A percentile compares a stretch with the other conserved stretches of the same genome.
Conservation (phyloP, 2,888 invertebrate species). For the Thymelicus lineola region DNA sequence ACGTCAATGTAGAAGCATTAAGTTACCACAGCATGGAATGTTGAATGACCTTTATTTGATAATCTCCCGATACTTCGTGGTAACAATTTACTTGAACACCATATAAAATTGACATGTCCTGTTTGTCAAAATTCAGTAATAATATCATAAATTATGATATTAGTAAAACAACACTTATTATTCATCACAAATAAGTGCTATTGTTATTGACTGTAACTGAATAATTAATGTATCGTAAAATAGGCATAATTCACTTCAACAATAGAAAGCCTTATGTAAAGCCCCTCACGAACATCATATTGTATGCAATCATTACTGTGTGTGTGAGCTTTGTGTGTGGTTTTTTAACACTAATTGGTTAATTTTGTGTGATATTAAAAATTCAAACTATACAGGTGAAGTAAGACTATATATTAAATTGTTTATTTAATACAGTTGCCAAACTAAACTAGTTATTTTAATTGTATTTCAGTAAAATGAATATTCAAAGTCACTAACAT, state of each 20-base stretch:
- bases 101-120: slow-evolving; percentile 6
- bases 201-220: slow-evolving; percentile 22
- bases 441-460: too few relatives aligned
- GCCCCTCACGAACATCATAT: slow-evolving; percentile 23
- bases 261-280: neutral
- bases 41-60: slow-evolving; percentile 57
- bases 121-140: neutral
- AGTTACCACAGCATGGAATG: slow-evolving; percentile 74
- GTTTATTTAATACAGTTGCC: neutral
- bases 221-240: neutral
- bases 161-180: neutral
- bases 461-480: too few relatives aligned
- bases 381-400: neutral
- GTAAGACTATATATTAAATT: neutral
- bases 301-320: slow-evolving; percentile 15
- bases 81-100: slow-evolving; percentile 12
- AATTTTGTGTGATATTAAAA: neutral
- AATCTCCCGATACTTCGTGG: slow-evolving; percentile 31
- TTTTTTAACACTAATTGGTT: slow-evolving; percentile 22
- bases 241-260: slow-evolving; percentile 19
- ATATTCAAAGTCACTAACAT: too few relatives aligned
- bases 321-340: slow-evolving; percentile 42
- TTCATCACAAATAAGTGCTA: slow-evolving; percentile 15
- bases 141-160: neutral
- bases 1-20: slow-evolving; percentile 53